Conservation (phyloP, 2,888 invertebrate genomes). For the Elmis aenea region DNA sequence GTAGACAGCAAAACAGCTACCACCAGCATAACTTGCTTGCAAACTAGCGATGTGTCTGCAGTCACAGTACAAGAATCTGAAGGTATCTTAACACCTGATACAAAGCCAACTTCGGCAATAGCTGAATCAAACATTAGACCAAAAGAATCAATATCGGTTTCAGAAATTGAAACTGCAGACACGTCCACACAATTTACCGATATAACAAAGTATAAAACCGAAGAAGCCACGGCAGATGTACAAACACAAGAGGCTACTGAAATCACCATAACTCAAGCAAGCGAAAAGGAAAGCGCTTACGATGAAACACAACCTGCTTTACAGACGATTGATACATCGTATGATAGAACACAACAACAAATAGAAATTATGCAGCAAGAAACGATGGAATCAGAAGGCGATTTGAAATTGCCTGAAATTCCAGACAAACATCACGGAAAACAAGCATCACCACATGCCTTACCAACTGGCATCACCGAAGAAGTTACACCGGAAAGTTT, state of each 20-base stretch:
- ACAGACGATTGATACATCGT: constrained; percentile 45
- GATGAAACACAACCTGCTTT: constrained; percentile 38
- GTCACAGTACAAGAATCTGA: constrained; percentile 65
- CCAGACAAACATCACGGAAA: constrained; percentile 53
- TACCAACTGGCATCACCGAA: constrained; percentile 52
- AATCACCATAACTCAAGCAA: constrained; percentile 55
- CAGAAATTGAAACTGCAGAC: constrained; percentile 57
- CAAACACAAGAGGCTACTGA: constrained; percentile 62
- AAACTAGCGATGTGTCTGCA: constrained; percentile 55
- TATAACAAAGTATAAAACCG: constrained; percentile 51
- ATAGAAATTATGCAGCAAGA: constrained; percentile 60
- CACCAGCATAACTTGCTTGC: constrained; percentile 52
- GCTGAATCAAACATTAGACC: constrained; percentile 58
- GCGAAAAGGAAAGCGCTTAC: constrained; percentile 60
- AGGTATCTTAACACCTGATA: constrained; percentile 50
- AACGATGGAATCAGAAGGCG: constrained; percentile 60
- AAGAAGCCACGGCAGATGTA: constrained; percentile 51
- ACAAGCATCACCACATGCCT: constrained; percentile 47
- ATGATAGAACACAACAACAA: constrained; percentile 55
- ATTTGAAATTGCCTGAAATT: constrained; percentile 48
- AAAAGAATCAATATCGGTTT: constrained; percentile 56
- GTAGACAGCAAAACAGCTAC: constrained; percentile 47
- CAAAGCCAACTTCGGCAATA: constrained; percentile 49
- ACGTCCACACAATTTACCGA: constrained; percentile 50
- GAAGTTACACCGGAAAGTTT: constrained; percentile 46